Base-by-base conservation (phyloP, 1,140 invertebrate genomes). In the Hycleus cichorii region DNA sequence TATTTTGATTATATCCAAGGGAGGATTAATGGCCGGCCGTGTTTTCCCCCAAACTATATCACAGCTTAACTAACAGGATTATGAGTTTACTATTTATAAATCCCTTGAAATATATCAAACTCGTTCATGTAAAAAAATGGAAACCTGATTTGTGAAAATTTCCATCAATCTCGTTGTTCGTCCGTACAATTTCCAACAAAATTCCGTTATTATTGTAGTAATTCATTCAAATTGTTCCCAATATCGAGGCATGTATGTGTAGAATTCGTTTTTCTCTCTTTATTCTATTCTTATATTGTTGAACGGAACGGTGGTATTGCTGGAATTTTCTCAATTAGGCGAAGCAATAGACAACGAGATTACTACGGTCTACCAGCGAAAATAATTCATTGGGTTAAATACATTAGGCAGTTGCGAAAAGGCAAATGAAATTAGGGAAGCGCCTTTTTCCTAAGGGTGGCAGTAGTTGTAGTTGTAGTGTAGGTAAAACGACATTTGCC, bases 61-160 rank as follows among this genome's bases (percentile, higher is more conserved):
- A 49, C 58, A 58, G 43, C 47, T 44, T 45, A 43, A 44, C 46
- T 62, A 62, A 62, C 57, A 40, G 57, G 57, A 58, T 62, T 62
- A 62, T 55, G 53, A 62, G 57, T 62, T 62, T 62, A 62, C 60
- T 47, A 54, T 59, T 58, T 62, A 44, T 59, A 62, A 59, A 62
- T 62, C 60, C 60, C 32, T 32, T 32, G 32, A 32, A 32, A 32
- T 32, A 32, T 32, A 32, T 32, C 32, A 32, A 32, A 32, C 4
- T 32, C 32, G 7, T 4, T 32, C 32, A 32, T 32, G 32, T 32
- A 32, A 32, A 32, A 32, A 32, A 32, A 32, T 32, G 32, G 32
- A 32, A 32, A 32, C 32, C 32, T 32, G 32, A 32, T 32, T 32
- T 32, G 32, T 32, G 32, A 32, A 32, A 32, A 32, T 32, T 32